Conservation (phyloP, 2,113 vertebrate species). For the Onychostoma macrolepis region DNA sequence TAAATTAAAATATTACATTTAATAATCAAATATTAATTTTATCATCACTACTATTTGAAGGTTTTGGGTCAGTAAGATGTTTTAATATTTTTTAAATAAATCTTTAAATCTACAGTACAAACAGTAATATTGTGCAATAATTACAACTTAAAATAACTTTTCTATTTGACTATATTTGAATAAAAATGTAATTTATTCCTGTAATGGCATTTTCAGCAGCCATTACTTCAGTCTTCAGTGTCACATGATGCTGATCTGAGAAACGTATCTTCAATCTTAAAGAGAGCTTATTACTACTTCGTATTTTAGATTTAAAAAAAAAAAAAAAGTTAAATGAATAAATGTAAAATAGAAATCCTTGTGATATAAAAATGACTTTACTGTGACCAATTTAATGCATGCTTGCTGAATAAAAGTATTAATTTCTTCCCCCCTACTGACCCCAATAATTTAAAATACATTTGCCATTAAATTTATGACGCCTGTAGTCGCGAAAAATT, state of each 20-base stretch:
- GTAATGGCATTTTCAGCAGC: not conserved
- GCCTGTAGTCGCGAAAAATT: too few species aligned
- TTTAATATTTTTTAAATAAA: too few species aligned
- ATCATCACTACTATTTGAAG: too few species aligned
- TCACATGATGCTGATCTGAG: not conserved
- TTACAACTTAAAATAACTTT: not conserved
- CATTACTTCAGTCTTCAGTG: not conserved
- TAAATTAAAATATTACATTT: not conserved
- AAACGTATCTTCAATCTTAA: not conserved
- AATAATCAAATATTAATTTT: not conserved
- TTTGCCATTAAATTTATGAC: too few species aligned
- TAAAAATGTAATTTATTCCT: not conserved
- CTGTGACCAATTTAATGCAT: not conserved
- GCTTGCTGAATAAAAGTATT: not conserved
- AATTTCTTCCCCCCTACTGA: too few species aligned
- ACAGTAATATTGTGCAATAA: not conserved
- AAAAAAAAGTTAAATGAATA: too few species aligned
- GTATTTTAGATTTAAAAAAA: too few species aligned
- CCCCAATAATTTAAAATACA: not conserved
- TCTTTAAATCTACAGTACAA: not conserved
- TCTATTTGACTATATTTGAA: not conserved
- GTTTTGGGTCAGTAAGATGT: too few species aligned
- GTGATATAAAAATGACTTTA: not conserved
- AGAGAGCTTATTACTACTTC: too few species aligned
- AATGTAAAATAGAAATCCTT: too few species aligned